Conservation (phyloP, 2,113 vertebrate species). For the Peromyscus californicus region DNA sequence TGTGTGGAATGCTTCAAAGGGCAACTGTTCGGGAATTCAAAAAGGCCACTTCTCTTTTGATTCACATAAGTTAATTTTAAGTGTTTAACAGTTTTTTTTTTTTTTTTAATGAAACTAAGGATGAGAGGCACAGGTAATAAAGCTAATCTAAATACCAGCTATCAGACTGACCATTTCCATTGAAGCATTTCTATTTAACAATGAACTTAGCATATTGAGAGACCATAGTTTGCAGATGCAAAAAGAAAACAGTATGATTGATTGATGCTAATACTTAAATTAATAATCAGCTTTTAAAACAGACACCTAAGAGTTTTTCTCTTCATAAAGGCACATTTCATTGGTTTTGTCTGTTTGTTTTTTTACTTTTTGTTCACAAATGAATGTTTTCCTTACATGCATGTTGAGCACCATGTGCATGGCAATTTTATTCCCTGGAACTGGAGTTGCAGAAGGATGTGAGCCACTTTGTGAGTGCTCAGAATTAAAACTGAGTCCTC, state of each 20-base stretch:
- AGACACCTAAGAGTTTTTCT: not conserved
- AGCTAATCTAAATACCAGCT: not conserved
- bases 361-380: not conserved
- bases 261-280: not conserved
- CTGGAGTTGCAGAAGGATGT: not conserved
- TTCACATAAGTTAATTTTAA: not conserved
- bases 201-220: not conserved
- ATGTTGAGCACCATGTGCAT: not conserved
- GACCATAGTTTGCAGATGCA: not conserved
- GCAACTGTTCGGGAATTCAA: not conserved
- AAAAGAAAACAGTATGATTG: not conserved
- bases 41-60: not conserved
- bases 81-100: not conserved
- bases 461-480: not conserved
- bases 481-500: not conserved
- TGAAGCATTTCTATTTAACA: not conserved
- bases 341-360: not conserved
- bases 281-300: not conserved
- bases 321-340: not conserved
- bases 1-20: not conserved
- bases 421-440: not conserved
- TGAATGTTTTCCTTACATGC: not conserved
- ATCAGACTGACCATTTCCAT: not conserved
- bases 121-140: not conserved
- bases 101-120: not conserved